phyloP scores from a whole-genome alignment of 2,797 vertebrate species.

The Danio aesculapii region DNA sequence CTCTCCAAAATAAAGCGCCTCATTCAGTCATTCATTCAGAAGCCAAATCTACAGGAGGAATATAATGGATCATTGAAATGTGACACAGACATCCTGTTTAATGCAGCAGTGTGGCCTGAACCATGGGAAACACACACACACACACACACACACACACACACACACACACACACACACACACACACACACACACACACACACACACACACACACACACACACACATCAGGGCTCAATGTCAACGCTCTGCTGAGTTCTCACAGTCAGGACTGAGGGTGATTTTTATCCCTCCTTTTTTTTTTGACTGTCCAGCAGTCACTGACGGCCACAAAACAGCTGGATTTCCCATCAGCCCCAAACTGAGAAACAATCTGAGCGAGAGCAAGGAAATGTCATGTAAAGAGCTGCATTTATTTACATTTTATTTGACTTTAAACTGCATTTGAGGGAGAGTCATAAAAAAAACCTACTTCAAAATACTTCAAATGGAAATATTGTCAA shows the following conservation, averaged over 20 bases:
- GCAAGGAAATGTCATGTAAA: not conserved
- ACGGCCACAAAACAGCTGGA: slow-evolving; percentile 72
- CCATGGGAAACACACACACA: slow-evolving; percentile 25
- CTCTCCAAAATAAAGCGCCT: slow-evolving; percentile 18
- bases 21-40: slow-evolving; percentile 37
- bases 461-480: too few relatives aligned
- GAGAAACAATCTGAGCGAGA: slow-evolving; percentile 14
- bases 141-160: slow-evolving; percentile 35
- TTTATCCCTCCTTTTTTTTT: slow-evolving; percentile 29
- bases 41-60: slow-evolving; percentile 12
- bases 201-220: slow-evolving; percentile 34
- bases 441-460: too few relatives aligned
- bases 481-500: too few relatives aligned
- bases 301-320: slow-evolving; percentile 65
- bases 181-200: slow-evolving; percentile 47
- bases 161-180: slow-evolving; percentile 42
- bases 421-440: not conserved
- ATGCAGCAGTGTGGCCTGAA: slow-evolving; percentile 2
- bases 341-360: slow-evolving; percentile 58
- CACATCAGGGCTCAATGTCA: slow-evolving; percentile 45
- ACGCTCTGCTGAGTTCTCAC: slow-evolving; percentile 60
- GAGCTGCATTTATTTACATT: not conserved
- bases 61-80: slow-evolving; percentile 29
- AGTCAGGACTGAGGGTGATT: slow-evolving; percentile 64
- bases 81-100: slow-evolving; percentile 29